Evolutionary conservation across 2,113 vertebrate species (phyloP).

Genomic region (Corydoras maculifer): DNA sequence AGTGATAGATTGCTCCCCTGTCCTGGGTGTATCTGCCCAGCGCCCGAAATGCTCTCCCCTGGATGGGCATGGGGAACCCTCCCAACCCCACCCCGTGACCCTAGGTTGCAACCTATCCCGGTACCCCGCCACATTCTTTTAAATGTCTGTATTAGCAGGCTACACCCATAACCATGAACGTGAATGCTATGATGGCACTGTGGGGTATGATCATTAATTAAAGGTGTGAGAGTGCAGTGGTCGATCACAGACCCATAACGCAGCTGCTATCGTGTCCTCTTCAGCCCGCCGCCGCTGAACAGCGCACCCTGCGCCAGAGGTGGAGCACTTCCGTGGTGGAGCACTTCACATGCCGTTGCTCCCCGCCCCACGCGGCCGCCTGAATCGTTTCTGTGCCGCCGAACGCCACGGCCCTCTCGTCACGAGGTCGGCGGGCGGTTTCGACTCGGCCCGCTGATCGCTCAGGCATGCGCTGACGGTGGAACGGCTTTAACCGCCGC

Average conservation of each 20-base stretch:
- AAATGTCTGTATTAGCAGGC: too few species aligned
- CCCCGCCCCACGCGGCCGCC: slow-evolving; percentile 21
- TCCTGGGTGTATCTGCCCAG: too few species aligned
- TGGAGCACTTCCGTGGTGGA: slow-evolving; percentile 9
- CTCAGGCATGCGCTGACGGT: slow-evolving; percentile 21
- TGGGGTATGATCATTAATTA: too few species aligned
- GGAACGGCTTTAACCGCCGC: slow-evolving; percentile 27
- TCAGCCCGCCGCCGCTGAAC: not conserved
- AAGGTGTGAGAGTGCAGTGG: too few species aligned
- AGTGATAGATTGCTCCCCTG: too few species aligned
- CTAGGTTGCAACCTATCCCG: too few species aligned
- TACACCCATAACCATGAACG: too few species aligned
- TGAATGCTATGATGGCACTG: too few species aligned
- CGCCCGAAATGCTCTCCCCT: too few species aligned
- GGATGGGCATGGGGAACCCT: too few species aligned
- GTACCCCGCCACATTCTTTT: too few species aligned
- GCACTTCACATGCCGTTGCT: slow-evolving; percentile 4
- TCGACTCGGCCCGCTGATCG: slow-evolving; percentile 29
- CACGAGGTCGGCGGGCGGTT: slow-evolving; percentile 28
- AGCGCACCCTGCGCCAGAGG: slow-evolving; percentile 10
- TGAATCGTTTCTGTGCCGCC: slow-evolving; percentile 6
- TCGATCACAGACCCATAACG: not conserved
- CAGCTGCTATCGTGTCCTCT: not conserved
- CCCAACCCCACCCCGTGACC: too few species aligned
- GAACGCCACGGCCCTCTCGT: slow-evolving; percentile 32